Conservation (phyloP, 2,888 invertebrate genomes). For the Baccha elongata region DNA sequence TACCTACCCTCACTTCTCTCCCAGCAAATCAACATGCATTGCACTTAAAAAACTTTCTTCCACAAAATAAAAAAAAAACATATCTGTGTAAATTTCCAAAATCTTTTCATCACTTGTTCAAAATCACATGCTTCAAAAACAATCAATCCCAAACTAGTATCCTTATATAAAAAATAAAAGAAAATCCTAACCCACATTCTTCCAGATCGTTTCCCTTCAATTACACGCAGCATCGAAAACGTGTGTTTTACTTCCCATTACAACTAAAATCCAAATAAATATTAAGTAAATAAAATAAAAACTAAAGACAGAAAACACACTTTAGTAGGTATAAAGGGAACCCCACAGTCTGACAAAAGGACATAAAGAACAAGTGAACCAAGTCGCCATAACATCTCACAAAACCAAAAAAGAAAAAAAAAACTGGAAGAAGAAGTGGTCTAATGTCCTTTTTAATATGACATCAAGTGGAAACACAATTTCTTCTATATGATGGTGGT, state of each 20-base stretch:
- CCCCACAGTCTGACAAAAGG: neutral
- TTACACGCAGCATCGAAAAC: constrained; percentile 70
- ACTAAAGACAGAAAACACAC: constrained; percentile 18
- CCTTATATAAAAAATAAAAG: neutral
- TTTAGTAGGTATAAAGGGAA: neutral
- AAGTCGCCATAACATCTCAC: constrained; percentile 47
- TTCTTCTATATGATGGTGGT: constrained; percentile 33
- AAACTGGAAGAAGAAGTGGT: constrained; percentile 46
- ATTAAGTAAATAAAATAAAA: constrained; percentile 62
- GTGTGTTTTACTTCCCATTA: constrained; percentile 74
- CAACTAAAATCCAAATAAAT: constrained; percentile 70
- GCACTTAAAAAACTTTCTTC: constrained; percentile 60
- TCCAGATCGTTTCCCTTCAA: constrained; percentile 72
- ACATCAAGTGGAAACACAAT: constrained; percentile 56
- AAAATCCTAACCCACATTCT: constrained; percentile 59
- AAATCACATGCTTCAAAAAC: constrained; percentile 15
- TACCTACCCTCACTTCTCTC: neutral
- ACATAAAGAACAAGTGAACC: constrained; percentile 58
- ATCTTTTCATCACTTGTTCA: constrained; percentile 11
- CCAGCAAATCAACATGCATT: constrained; percentile 26
- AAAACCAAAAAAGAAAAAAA: neutral
- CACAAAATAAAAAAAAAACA: neutral
- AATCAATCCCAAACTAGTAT: constrained; percentile 25
- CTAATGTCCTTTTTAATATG: constrained; percentile 60
- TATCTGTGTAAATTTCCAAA: constrained; percentile 1